Base-by-base conservation (phyloP, 2,113 vertebrate genomes). In the Halcyon senegalensis region DNA sequence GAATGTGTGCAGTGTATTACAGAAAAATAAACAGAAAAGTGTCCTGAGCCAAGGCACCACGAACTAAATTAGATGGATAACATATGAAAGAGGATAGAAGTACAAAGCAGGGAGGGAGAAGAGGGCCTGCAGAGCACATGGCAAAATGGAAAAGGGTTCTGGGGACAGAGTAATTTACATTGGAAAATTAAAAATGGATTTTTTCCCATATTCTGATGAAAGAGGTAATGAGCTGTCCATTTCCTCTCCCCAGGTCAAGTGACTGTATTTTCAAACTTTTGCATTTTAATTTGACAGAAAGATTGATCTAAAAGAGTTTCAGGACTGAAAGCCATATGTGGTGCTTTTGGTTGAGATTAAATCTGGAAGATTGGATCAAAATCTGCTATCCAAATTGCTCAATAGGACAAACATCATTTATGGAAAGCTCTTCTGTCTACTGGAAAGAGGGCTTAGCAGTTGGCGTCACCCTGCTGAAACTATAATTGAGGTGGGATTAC, bases 401-500 rank as follows among this genome's bases (percentile, higher is more conserved):
- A 73, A 62, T 37, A 59, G 78, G 66, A 79, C 91, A 77, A 87
- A 67, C 64, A 84, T 84, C 68, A 74, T 90, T 53, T 51, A 55
- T 50, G 75, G 89, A 74, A 89, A 95, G 63, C 83, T 77, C 83
- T 84, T 89, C 86, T 87, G 89, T 10, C 87, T 77, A 41, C 67
- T 62, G 69, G 91, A 86, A 84, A 92, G 72, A 93, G 56, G 87
- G 91, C 28, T 97, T 96, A 96, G 78, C 84, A 87, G 55, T 46
- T 46, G 88, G 80, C 30, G 4, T 90, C 91, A 88, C 56, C 74
- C 94, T 83, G 80, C 93, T 96, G 90, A 94, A 96, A 64, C 72
- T 28, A 1, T 91, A 86, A 95, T 84, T 95, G 87, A 73, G 66
- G 56, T 73, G 63, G 93, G 87, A 95, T 97, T 97, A 96, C 67